These are phyloP conservation scores for Leucophora obtusa DNA, from an alignment of 2,888 invertebrate species.

Conservation along the genomic window DNA sequence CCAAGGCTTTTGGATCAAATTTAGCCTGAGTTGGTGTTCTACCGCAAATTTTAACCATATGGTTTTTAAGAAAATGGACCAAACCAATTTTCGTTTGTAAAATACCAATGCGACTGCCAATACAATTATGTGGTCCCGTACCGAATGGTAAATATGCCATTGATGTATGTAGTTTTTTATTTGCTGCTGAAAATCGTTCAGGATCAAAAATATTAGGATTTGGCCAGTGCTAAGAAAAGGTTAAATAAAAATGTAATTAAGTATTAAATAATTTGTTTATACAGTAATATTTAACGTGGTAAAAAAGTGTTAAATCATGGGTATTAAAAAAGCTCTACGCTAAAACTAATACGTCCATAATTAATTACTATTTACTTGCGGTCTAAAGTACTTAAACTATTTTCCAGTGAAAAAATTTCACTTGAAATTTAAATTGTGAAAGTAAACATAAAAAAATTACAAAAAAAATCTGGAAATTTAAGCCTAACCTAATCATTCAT, in stretches of 20 bases:
- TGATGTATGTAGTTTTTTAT: conserved; percentile 69
- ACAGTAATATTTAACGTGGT: too few relatives aligned
- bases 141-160: conserved; percentile 76
- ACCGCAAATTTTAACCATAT: conserved; percentile 70
- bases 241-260: background rate
- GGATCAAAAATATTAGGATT: conserved; percentile 76
- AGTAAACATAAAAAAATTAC: too few relatives aligned
- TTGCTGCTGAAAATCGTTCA: conserved; percentile 74
- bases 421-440: too few relatives aligned
- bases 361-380: too few relatives aligned
- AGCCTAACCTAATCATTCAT: too few relatives aligned
- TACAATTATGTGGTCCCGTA: conserved; percentile 75
- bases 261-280: background rate
- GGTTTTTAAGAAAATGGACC: conserved; percentile 74
- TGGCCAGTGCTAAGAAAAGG: conserved; percentile 71
- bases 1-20: conserved; percentile 73
- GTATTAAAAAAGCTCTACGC: too few relatives aligned
- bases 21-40: conserved; percentile 68
- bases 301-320: too few relatives aligned
- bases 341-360: too few relatives aligned
- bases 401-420: too few relatives aligned
- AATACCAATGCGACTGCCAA: conserved; percentile 76
- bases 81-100: conserved; percentile 75
- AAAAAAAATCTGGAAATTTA: too few relatives aligned
- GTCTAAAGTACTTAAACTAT: too few relatives aligned